Evolutionary conservation across 2,797 vertebrate species (phyloP).

Genomic region (Rousettus madagascariensis): DNA sequence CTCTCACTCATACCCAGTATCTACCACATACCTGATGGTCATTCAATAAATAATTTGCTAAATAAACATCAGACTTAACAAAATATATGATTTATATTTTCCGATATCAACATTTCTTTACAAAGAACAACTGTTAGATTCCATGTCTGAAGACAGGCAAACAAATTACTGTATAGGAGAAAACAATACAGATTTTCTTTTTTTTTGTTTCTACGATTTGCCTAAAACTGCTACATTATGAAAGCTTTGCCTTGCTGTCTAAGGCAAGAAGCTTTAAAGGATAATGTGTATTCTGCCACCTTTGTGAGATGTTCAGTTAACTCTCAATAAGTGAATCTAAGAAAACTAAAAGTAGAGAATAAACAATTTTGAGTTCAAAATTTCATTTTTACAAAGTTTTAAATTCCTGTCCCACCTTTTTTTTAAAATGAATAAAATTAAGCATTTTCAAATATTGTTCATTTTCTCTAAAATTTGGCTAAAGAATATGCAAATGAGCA

Average conservation of each 20-base stretch:
- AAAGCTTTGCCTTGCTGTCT: not conserved
- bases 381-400: constrained; percentile 40
- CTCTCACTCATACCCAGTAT: not conserved
- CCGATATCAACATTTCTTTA: constrained; percentile 28
- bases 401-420: not conserved
- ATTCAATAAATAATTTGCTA: constrained; percentile 42
- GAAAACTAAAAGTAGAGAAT: constrained; percentile 5
- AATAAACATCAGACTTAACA: constrained; percentile 28
- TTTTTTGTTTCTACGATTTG: not conserved
- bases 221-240: not conserved
- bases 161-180: not conserved
- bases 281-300: not conserved
- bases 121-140: not conserved
- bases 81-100: not conserved
- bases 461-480: not conserved
- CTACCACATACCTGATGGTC: not conserved
- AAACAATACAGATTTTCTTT: constrained; percentile 3
- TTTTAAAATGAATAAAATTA: not conserved
- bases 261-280: not conserved
- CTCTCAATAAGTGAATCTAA: not conserved
- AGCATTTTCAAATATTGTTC: constrained; percentile 7
- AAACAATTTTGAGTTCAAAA: constrained; percentile 46
- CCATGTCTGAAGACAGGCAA: not conserved
- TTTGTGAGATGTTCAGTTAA: not conserved
- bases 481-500: not conserved